Evolutionary conservation across 92 coral and sea anemone genomes (phyloP).

Genomic region (Porites cylindrica): DNA sequence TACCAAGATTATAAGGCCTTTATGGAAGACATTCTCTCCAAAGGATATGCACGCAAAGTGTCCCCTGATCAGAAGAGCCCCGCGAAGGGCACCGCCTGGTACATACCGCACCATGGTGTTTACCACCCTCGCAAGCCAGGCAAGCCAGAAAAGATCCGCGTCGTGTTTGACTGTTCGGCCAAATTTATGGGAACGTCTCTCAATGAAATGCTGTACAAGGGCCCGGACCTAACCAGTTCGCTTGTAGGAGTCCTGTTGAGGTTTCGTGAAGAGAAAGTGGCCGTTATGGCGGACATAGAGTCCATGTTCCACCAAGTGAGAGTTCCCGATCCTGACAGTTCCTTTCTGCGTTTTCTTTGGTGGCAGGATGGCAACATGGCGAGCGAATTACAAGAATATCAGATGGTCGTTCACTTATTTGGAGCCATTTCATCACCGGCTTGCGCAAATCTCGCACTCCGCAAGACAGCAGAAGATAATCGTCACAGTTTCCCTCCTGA

Average conservation of each 20-base stretch:
- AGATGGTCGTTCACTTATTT: constrained; percentile 18
- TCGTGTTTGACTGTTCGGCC: constrained; percentile 33
- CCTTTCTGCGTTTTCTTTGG: not conserved
- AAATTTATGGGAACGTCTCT: constrained; percentile 25
- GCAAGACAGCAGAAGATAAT: constrained; percentile 31
- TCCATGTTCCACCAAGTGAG: constrained; percentile 37
- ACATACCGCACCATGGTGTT: constrained; percentile 28
- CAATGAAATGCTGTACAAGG: constrained; percentile 35
- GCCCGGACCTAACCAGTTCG: constrained; percentile 29
- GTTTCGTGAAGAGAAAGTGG: constrained; percentile 33
- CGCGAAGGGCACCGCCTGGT: constrained; percentile 22
- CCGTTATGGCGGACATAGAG: constrained; percentile 41
- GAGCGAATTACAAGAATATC: not conserved
- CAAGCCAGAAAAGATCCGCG: constrained; percentile 13
- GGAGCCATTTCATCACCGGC: not conserved
- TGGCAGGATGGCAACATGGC: no score
- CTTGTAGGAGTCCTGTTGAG: constrained; percentile 28
- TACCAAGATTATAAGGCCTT: no score
- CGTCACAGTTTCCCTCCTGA: not conserved
- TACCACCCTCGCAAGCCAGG: constrained; percentile 29
- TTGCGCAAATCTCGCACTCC: not conserved
- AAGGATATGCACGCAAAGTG: constrained; percentile 28
- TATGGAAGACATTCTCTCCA: no score
- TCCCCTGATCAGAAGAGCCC: constrained; percentile 28
- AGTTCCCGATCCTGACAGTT: constrained; percentile 14